phyloP scores from a whole-genome alignment of 2,113 vertebrate species.

The Spea bombifrons region DNA sequence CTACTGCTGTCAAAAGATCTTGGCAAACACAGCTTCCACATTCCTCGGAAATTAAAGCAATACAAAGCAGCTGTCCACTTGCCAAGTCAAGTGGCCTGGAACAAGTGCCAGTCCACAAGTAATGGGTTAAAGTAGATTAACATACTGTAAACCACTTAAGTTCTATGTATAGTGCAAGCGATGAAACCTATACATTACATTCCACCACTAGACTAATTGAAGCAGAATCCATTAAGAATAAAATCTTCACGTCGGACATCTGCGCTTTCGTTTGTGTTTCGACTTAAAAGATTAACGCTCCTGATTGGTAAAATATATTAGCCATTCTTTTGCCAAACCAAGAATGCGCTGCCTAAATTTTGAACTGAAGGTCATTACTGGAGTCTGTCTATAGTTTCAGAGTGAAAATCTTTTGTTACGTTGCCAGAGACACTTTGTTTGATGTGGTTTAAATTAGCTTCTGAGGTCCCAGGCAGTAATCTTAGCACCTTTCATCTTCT shows the following conservation, averaged over 20 bases:
- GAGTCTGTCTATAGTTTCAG: conserved; percentile 46
- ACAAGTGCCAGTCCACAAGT: neutral
- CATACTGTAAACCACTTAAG: conserved; percentile 11
- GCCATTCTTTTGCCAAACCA: neutral
- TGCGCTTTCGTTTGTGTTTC: neutral
- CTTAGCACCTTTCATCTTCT: conserved; percentile 50
- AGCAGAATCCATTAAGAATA: neutral
- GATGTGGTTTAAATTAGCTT: conserved; percentile 49
- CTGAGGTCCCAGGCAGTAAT: conserved; percentile 44
- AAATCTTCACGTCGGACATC: neutral
- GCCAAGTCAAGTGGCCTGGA: conserved; percentile 17
- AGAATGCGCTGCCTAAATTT: neutral
- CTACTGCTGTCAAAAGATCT: conserved; percentile 23
- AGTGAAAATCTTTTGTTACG: conserved; percentile 50
- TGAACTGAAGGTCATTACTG: conserved; percentile 47
- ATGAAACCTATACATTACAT: neutral
- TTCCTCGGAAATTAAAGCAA: conserved; percentile 40
- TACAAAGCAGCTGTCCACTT: conserved; percentile 33
- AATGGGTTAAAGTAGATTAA: conserved; percentile 16
- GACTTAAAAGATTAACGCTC: neutral
- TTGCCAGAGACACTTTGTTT: conserved; percentile 52
- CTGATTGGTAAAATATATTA: neutral
- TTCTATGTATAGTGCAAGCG: neutral
- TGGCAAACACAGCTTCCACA: conserved; percentile 37
- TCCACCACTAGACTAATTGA: neutral